phyloP scores from a whole-genome alignment of 2,113 vertebrate species.

The Saccopteryx bilineata region DNA sequence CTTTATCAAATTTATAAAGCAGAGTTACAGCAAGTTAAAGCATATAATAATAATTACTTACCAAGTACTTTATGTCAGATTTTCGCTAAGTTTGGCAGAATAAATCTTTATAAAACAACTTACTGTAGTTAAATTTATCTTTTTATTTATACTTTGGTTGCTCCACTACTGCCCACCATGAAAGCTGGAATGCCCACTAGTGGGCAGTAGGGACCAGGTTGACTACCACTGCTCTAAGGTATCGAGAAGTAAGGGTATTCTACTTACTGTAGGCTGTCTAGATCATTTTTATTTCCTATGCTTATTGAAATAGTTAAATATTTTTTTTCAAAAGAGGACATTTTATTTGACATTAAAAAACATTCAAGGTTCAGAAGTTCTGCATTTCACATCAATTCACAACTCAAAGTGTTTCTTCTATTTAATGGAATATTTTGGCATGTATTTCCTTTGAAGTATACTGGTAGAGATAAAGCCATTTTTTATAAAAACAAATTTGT shows the following conservation, averaged over 20 bases:
- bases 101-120: no score
- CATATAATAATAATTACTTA: no score
- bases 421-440: neutral
- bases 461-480: neutral
- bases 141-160: no score
- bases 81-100: no score
- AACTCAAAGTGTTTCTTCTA: slow-evolving; percentile 33
- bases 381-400: slow-evolving; percentile 11
- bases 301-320: neutral
- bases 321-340: slow-evolving; percentile 52
- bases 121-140: no score
- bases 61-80: no score
- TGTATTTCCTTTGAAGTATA: neutral
- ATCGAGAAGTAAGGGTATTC: neutral
- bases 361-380: neutral
- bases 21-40: no score
- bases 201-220: no score
- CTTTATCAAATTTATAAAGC: no score
- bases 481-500: neutral
- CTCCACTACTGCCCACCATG: no score
- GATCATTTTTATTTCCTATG: neutral
- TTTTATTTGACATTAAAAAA: slow-evolving; percentile 77
- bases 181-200: no score
- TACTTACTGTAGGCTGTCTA: neutral
- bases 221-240: neutral